Evolutionary conservation across 2,113 vertebrate species (phyloP), one percentile per base, ranked within the genome.

Genomic region (Scomber scombrus): DNA sequence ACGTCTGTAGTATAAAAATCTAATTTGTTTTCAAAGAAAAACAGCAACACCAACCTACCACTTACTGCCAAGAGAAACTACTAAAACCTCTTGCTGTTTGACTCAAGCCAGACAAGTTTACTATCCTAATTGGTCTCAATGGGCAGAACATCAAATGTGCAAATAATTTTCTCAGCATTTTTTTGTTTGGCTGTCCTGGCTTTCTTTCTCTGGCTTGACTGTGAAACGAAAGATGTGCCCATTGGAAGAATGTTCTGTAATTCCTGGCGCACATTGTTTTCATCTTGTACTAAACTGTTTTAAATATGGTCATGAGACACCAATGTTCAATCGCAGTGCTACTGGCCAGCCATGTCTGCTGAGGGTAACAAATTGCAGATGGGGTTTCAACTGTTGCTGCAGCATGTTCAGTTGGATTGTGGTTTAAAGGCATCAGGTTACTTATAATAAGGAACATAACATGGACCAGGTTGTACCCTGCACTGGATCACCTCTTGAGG

Each of bases 111-210:
- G 86, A 81, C 75, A 79, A 71, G 74, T 87, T 89, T 83, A 81
- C 58, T 66, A 51, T 77, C 45, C 65, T 90, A 91, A 93, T 91
- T 91, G 78, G 75, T 84, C 82, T 87, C 87, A 58, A 60, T 76
- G 82, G 84, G 78, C 71, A 77, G 46, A 61, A 6, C 75, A 85
- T 88, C 78, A 88, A 80, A 84, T 49, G 64, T 85, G 82, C 72
- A 85, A 85, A 88, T 88, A 76, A 71, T 71, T 77, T 84, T 85
- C 71, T 74, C 64, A 54, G 46, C 64, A 78, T 71, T 62, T 52
- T 31, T 54, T 31, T 84, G 46, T 80, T 71, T 58, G 16, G 61
- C 46, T 61, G 46, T 68, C 34, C 18, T 34, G n/a, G 5, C 18
- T 78, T 82, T 60, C 47, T 69, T 52, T 26, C 23, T 26, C 23